Evolutionary conservation across 2,113 vertebrate genomes (phyloP), one percentile per base, ranked within the genome.

Genomic region (Pterocles orientalis): DNA sequence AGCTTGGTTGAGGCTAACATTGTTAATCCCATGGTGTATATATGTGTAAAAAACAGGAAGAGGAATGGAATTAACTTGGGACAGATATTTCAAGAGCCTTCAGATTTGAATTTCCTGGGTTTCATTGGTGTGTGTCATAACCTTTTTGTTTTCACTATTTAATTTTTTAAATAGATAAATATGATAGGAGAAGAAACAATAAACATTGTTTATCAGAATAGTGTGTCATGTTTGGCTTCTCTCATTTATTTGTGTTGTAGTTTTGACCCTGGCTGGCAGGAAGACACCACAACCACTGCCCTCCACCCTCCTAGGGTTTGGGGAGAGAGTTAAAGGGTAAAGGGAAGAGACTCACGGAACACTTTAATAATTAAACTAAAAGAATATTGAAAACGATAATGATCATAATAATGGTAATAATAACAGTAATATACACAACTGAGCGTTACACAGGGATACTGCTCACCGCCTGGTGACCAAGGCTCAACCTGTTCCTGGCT

Each of bases 51-150:
- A 85, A 72, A 85, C 80, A 94, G 87, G 84, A 96, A 95, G 54
- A 88, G 62, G 41, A 50, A 33, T 51, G 51, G 71, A 75, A 61
- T 90, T 85, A 58, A 34, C 90, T 57, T 53, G 68, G 75, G 75
- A 69, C 61, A 77, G 28, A 70, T 94, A 82, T 57, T 90, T 96
- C 94, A 91, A 50, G 17, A 85, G 51, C 36, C 12, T 17, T 85
- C 76, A 93, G 66, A 80, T 90, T 66, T 64, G 66, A 80, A 73
- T 90, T 96, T 96, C 90, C 82, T 93, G 90, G 58, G 75, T 93
- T 93, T 92, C 79, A 25, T 12, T 57, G 57, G 6, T 29, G 2
- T 93, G 47, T 95, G 66, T 87, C n/a, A 29, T 82, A 89, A 82
- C 14, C 45, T 70, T 84, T 80, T 78, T 88, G 36, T 47, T 75